Percentiles rank a stretch among this genome's conserved stretches.
These are phyloP conservation scores for Gobius niger DNA, from an alignment of 2,113 vertebrate genomes.

Conservation along the genomic window DNA sequence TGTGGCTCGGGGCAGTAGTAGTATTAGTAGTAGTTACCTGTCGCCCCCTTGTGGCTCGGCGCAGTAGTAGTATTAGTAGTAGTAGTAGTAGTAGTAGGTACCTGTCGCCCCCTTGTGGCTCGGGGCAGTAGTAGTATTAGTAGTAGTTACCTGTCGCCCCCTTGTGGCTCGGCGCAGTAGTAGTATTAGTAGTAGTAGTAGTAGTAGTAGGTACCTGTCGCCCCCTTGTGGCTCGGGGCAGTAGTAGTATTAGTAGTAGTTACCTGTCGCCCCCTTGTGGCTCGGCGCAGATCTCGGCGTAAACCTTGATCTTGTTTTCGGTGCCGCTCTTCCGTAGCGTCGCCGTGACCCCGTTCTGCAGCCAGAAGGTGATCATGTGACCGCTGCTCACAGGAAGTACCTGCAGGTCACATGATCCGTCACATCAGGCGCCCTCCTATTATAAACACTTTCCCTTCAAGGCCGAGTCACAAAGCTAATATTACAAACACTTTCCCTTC, in stretches of 20 bases:
- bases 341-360: background rate
- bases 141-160: background rate
- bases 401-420: background rate
- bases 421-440: background rate
- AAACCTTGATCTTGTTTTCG: background rate
- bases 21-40: background rate
- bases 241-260: background rate
- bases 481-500: too few relatives aligned
- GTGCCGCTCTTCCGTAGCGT: background rate
- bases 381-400: background rate
- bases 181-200: background rate
- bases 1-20: background rate
- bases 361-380: slow-evolving; percentile 4
- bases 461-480: background rate
- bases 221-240: background rate
- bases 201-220: too few relatives aligned
- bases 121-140: background rate
- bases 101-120: background rate
- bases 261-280: background rate
- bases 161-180: background rate
- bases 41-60: background rate
- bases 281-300: background rate
- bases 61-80: background rate
- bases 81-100: too few relatives aligned
- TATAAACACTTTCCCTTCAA: too few relatives aligned